Conservation (phyloP, 2,888 invertebrate species). For the Heteropelma amictum region DNA sequence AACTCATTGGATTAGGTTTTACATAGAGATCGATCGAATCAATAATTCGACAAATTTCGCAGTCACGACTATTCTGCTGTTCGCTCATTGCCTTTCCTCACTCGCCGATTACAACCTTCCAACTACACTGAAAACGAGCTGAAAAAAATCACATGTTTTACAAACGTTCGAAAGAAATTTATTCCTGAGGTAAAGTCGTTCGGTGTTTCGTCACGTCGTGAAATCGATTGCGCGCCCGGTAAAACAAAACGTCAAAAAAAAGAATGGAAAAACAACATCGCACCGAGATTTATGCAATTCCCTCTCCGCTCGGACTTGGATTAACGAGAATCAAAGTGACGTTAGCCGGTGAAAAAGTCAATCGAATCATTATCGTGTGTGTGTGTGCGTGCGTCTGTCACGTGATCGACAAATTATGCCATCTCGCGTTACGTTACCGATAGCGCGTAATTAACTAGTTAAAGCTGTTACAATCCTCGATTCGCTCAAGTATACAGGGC, state of each 20-base stretch:
- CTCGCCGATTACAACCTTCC: too few relatives aligned
- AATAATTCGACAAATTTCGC: too few relatives aligned
- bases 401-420: constrained; percentile 32
- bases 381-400: constrained; percentile 2
- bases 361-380: neutral
- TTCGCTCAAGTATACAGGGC: too few relatives aligned
- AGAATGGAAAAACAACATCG: neutral
- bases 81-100: too few relatives aligned
- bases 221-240: constrained; percentile 12
- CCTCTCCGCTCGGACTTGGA: neutral
- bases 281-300: constrained; percentile 36
- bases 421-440: constrained; percentile 20
- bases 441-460: constrained; percentile 40
- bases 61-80: too few relatives aligned
- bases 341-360: constrained; percentile 13
- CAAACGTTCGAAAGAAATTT: neutral
- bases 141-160: neutral
- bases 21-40: too few relatives aligned
- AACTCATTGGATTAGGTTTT: too few relatives aligned
- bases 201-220: neutral
- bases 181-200: neutral
- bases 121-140: too few relatives aligned
- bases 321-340: constrained; percentile 32
- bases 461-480: constrained; percentile 32
- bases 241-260: neutral